Evolutionary conservation across 2,888 invertebrate species (phyloP).

Genomic region (Stictocephala bisonia): DNA sequence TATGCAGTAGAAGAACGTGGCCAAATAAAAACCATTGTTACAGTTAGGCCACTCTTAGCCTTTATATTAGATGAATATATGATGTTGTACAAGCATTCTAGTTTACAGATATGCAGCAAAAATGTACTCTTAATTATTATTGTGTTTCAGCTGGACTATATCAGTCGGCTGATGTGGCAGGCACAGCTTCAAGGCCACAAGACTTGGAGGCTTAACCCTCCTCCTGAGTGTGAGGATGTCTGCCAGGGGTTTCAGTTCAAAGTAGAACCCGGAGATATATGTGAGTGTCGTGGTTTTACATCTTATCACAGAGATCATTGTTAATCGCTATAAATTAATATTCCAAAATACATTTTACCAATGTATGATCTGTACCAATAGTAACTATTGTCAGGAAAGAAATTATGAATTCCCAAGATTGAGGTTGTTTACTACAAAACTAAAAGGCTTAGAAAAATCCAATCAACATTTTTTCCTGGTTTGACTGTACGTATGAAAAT

Average conservation of each 20-base stretch:
- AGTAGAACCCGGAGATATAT: slow-evolving; percentile 87
- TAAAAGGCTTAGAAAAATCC: too few species aligned
- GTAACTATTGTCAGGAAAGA: slow-evolving; percentile 20
- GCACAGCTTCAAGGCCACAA: slow-evolving; percentile 89
- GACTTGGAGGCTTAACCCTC: slow-evolving; percentile 85
- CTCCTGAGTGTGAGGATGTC: slow-evolving; percentile 85
- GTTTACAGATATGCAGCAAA: too few species aligned
- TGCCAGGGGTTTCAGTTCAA: slow-evolving; percentile 81
- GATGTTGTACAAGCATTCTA: too few species aligned
- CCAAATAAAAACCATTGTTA: too few species aligned
- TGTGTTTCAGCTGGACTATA: slow-evolving; percentile 83
- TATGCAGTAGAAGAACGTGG: too few species aligned
- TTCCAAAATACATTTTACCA: not conserved
- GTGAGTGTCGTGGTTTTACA: slow-evolving; percentile 66
- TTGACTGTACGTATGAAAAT: too few species aligned
- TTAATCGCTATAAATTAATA: too few species aligned
- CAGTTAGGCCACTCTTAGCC: too few species aligned
- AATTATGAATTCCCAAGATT: not conserved
- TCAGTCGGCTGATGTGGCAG: slow-evolving; percentile 93
- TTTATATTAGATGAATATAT: too few species aligned
- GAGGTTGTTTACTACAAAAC: too few species aligned
- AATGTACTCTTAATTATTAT: not conserved
- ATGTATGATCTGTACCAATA: slow-evolving; percentile 11
- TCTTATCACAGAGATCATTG: too few species aligned
- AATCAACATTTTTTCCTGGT: too few species aligned